Base-by-base conservation (phyloP, 2,113 vertebrate genomes). In the Coturnix japonica region DNA sequence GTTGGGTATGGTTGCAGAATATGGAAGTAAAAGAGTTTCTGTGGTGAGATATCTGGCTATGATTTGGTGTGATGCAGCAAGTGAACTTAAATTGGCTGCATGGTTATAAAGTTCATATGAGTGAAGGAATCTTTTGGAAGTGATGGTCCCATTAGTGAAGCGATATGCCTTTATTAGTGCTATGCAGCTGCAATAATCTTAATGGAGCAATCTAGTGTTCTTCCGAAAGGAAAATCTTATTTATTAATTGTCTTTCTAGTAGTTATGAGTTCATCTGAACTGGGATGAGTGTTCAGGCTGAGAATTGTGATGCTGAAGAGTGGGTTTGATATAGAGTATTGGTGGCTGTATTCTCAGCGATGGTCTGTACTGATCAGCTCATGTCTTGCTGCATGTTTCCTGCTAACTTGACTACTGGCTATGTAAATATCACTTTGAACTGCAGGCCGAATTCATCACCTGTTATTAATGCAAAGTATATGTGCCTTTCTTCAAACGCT, bases 201-300 rank as follows among this genome's bases (percentile, higher is more conserved):
- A 96, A 95, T 95, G 93, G 70, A 95, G 91, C 81, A 93, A 92
- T 89, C 93, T 66, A 65, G 33, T 87, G 83, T 91, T 89, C 78
- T 82, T 97, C 95, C 95, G 81, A 94, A 86, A 96, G 87, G 84
- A 91, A 94, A 91, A 94, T 87, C 73, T 95, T 95, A 94, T 93
- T 93, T 96, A 97, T 97, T 96, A 96, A 93, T 92, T 94, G 87
- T 88, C 87, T 95, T 94, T 70, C 92, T 78, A 59, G 89, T 70
- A 70, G 83, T 91, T 94, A 91, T 26, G 82, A 91, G 82, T 93
- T 96, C 94, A 95, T 92, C 87, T 95, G 90, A 94, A 93, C 64
- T 94, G 85, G 30, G 35, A 8, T 84, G 77, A 85, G n/a, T 66
- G 83, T 39, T 13, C 1, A 17, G 91, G 90, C 81, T 83, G 79